phyloP scores from a whole-genome alignment of 2,888 invertebrate species.

The Bellardia pandia region DNA sequence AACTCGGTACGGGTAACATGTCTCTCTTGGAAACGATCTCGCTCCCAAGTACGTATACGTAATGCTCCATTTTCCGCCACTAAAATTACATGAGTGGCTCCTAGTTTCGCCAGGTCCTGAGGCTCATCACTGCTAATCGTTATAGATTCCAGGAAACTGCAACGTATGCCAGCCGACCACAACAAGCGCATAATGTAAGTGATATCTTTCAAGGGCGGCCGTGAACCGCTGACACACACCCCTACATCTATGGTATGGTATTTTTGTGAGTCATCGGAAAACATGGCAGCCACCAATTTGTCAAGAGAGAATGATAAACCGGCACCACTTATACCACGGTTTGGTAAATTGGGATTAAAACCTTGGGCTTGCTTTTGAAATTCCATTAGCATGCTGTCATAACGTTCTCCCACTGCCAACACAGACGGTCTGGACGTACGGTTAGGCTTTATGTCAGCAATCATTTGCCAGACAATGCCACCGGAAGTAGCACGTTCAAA shows the following conservation, averaged over 20 bases:
- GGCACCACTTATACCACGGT: conserved; percentile 86
- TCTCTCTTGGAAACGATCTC: conserved; percentile 88
- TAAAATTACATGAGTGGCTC: conserved; percentile 87
- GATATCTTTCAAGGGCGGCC: conserved; percentile 86
- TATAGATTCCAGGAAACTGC: conserved; percentile 86
- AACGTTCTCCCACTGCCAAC: conserved; percentile 95
- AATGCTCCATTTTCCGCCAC: conserved; percentile 83
- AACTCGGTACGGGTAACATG: conserved; percentile 87
- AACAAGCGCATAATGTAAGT: conserved; percentile 87
- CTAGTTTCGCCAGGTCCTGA: conserved; percentile 86
- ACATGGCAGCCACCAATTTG: conserved; percentile 88
- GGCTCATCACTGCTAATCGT: conserved; percentile 87
- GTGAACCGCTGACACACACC: conserved; percentile 87
- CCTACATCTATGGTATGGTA: conserved; percentile 87
- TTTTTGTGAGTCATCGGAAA: conserved; percentile 85
- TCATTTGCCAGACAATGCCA: conserved; percentile 87
- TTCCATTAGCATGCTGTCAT: conserved; percentile 91
- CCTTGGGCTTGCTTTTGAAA: conserved; percentile 86
- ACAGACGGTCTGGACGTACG: conserved; percentile 86
- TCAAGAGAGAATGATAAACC: conserved; percentile 95
- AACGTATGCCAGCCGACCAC: conserved; percentile 89
- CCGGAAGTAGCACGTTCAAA: conserved; percentile 85
- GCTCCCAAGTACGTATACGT: conserved; percentile 86
- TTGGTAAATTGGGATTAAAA: conserved; percentile 80
- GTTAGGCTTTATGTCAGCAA: conserved; percentile 82